Evolutionary conservation across 2,888 invertebrate species (phyloP), one percentile per base, ranked within the genome.

Genomic region (Drosophila mimetica): DNA sequence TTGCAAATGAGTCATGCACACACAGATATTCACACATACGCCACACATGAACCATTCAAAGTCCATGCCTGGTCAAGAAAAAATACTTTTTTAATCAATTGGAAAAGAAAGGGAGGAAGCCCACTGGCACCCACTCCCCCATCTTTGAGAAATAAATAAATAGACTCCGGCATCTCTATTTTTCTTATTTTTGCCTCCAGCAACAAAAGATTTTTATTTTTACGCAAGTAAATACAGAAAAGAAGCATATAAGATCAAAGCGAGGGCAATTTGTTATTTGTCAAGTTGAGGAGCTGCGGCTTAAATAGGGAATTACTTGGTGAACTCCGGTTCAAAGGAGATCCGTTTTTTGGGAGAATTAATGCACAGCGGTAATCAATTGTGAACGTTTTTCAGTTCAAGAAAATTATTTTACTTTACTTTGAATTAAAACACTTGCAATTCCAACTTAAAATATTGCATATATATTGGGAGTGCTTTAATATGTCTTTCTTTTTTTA

Each of bases 21-120:
- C 65, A 54, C 46, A 55, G 18, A 54, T 30, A 63, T 46, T 39
- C 22, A 20, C 34, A 39, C 42, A 64, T 37, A 44, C 57, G 16
- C 16, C 28, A 47, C 52, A 70, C 65, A 54, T 39, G 65, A 47
- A 54, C 37, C 69, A 65, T 34, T 74, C 74, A 74, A 74, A 74
- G 74, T 74, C 58, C 74, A 52, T 65, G 74, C 64, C 46, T 61
- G 73, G 58, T 59, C 59, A 55, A 63, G 54, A 71, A 44, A 42
- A 39, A 34, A 46, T 30, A 16, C 47, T 74, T 66, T 77, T 83
- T 86, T 76, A 85, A 85, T 80, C 81, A 80, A 84, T 80, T 80
- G 74, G 71, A 54, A 47, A 42, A 9, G 42, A 13, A 32, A 60
- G 18, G 32, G 28, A 46, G 70, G 78, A 73, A 76, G 75, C 20